Base-by-base conservation (phyloP, 1,140 invertebrate genomes). In the Brachionus paranguensis region DNA sequence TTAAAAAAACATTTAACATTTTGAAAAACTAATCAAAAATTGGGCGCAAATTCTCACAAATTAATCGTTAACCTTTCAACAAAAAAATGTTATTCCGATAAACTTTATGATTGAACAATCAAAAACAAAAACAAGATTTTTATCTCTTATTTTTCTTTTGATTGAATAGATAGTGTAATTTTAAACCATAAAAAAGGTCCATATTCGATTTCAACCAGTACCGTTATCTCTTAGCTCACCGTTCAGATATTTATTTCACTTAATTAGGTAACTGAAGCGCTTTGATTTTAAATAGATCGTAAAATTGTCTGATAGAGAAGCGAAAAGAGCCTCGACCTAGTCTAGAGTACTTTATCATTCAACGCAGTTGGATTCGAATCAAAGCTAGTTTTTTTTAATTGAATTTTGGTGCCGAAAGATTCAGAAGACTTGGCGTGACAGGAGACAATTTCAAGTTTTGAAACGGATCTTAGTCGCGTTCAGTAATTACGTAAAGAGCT, bases 91-190 rank as follows among this genome's bases (percentile, higher is more conserved):
- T 17, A 41, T 74, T 37, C 70, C 37, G 70, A 74, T 68, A 68
- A 24, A 45, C 47, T 76, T 76, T 76, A 76, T 33, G 72, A 76
- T 50, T 76, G 27, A 76, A 50, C 43, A 76, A 76, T 76, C 72
- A 76, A 76, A 47, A 76, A 50, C 17, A 41, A 74, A 74, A 45
- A 74, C 17, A 74, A 43, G 37, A 37, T 74, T 11, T 11, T 72
- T 43, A 43, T 72, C 29, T 72, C 68, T 72, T 72, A 43, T 68
- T 68, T 68, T 68, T 33, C 29, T 68, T 68, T 68, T 68, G 68
- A 72, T 76, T 76, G 72, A 47, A 76, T 27, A 76, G 20, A 76
- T 50, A 50, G 20, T 50, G 72, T 50, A 76, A 76, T 53, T 50
- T 50, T 45, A 76, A 47, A 76, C 43, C 72, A 50, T 76, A 76